These are phyloP conservation scores for Heliangelus exortis DNA, from an alignment of 2,797 vertebrate genomes.

Conservation along the genomic window DNA sequence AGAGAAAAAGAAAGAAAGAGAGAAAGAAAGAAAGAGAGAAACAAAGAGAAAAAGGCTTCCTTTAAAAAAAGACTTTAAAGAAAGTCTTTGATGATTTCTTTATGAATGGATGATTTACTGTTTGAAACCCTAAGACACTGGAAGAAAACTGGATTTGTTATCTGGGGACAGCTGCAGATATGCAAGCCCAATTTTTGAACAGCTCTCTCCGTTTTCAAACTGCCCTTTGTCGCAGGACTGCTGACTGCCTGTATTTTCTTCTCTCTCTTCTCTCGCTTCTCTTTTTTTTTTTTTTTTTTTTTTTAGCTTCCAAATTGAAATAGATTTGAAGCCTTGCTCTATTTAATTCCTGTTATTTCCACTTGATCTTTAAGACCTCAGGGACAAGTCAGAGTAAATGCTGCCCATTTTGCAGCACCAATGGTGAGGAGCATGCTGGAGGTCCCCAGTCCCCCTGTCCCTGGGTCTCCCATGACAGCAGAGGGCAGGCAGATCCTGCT, in stretches of 20 bases:
- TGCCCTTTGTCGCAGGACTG: rapidly evolving
- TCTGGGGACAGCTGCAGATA: neutral
- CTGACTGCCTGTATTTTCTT: neutral
- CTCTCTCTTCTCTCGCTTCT: neutral
- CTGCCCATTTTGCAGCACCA: neutral
- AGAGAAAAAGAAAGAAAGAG: no score
- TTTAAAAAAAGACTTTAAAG: no score
- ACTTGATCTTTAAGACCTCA: neutral
- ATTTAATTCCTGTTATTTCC: neutral
- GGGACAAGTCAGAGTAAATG: neutral
- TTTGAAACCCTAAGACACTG: neutral
- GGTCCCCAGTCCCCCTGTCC: neutral
- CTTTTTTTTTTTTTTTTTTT: neutral
- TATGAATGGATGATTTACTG: neutral
- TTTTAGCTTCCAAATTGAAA: neutral
- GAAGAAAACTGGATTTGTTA: neutral
- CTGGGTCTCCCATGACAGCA: neutral
- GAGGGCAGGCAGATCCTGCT: conserved; percentile 61
- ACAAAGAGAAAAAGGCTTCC: no score
- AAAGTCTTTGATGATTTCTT: neutral
- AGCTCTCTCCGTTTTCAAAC: neutral
- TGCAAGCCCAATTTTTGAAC: neutral
- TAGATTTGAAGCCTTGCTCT: neutral
- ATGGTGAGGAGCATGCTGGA: rapidly evolving
- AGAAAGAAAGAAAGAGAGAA: no score